phyloP scores from a whole-genome alignment of 2,797 vertebrate species.

The Glyptemys insculpta region DNA sequence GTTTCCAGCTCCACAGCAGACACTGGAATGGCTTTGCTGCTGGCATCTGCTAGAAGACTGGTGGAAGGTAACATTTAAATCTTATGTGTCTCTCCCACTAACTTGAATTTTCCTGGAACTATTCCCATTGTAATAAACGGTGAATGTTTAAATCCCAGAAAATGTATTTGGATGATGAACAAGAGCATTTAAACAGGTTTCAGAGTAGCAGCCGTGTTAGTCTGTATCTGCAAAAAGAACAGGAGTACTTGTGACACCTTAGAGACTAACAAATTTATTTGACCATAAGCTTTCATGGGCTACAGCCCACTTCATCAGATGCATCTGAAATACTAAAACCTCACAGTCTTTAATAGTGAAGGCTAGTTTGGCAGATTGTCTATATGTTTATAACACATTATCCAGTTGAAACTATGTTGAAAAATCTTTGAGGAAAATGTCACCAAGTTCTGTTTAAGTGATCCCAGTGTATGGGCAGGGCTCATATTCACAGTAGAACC shows the following conservation, averaged over 20 bases:
- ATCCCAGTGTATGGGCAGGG: background rate
- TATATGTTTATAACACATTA: background rate
- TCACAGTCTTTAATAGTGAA: background rate
- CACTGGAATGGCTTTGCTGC: conserved; percentile 80
- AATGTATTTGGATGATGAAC: background rate
- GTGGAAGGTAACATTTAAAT: conserved; percentile 77
- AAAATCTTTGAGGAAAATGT: background rate
- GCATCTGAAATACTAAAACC: background rate
- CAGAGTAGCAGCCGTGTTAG: too few species aligned
- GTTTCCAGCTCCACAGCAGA: conserved; percentile 82
- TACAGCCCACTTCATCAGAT: too few species aligned
- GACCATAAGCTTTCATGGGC: too few species aligned
- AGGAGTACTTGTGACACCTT: too few species aligned
- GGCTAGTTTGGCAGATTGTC: background rate
- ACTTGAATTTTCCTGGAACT: background rate
- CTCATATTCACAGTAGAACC: background rate
- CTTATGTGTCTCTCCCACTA: background rate
- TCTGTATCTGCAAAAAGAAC: too few species aligned
- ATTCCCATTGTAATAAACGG: background rate
- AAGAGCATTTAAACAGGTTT: background rate
- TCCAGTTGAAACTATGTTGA: background rate
- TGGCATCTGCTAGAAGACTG: conserved; percentile 81
- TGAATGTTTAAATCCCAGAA: background rate
- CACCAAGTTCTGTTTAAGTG: background rate
- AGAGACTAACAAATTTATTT: too few species aligned